Conservation (phyloP, 2,113 vertebrate species). For the Hippocampus abdominalis region DNA sequence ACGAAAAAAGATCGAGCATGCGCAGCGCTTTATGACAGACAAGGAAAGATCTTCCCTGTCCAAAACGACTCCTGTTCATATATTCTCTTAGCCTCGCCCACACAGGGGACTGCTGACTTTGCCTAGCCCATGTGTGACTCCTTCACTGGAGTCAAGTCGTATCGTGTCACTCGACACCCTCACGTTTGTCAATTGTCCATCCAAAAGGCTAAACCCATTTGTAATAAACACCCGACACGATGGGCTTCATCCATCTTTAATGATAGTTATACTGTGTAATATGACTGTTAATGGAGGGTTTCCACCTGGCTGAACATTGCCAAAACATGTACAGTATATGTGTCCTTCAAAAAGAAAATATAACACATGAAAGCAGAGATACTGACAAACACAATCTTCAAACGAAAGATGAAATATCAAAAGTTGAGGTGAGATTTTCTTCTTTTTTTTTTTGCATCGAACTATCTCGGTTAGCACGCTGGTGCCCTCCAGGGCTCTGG, state of each 20-base stretch:
- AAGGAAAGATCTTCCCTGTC: no score
- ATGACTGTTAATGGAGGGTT: not conserved
- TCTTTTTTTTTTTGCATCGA: not conserved
- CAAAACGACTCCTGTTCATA: no score
- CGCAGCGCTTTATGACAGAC: no score
- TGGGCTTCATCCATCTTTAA: constrained; percentile 4
- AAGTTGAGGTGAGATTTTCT: not conserved
- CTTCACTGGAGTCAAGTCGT: no score
- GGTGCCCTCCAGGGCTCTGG: not conserved
- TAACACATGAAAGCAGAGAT: not conserved
- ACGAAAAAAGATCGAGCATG: no score
- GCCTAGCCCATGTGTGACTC: no score
- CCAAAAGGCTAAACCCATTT: no score
- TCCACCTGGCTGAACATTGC: not conserved
- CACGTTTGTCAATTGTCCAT: no score
- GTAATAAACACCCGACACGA: not conserved
- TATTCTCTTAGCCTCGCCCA: no score
- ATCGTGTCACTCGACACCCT: no score
- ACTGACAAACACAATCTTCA: not conserved
- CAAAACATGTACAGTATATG: not conserved
- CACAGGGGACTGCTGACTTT: no score
- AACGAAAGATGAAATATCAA: not conserved
- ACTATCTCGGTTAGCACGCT: not conserved
- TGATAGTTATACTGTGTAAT: not conserved
- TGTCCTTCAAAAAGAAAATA: not conserved